Percentiles rank a stretch among this genome's conserved stretches.
These are phyloP conservation scores for Rousettus leschenaultii DNA, from an alignment of 2,113 vertebrate species.

Conservation along the genomic window DNA sequence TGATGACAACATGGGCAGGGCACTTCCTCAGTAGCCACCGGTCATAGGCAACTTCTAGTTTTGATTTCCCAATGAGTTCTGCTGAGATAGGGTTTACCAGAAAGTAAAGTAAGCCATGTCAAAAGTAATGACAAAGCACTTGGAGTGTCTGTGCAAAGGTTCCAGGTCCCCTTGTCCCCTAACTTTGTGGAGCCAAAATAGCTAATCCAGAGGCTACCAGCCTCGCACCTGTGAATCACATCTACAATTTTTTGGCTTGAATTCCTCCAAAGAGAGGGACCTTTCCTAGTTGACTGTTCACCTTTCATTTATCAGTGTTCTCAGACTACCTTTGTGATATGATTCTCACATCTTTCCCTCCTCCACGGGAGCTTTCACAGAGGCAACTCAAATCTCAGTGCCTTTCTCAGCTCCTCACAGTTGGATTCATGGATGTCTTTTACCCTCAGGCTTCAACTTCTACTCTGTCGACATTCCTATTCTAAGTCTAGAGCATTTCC, in stretches of 20 bases:
- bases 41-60: constrained; percentile 22
- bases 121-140: constrained; percentile 39
- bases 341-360: not conserved
- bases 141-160: not conserved
- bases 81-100: constrained; percentile 30
- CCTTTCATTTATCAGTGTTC: not conserved
- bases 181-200: not conserved
- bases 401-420: not conserved
- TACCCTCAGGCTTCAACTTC: not conserved
- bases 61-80: constrained; percentile 54
- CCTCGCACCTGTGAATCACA: not conserved
- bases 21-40: constrained; percentile 49
- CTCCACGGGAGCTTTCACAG: not conserved
- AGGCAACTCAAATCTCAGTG: not conserved
- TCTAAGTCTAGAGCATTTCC: not conserved
- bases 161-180: not conserved
- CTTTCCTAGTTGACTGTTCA: not conserved
- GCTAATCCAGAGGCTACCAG: not conserved
- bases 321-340: not conserved
- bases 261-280: not conserved
- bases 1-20: constrained; percentile 29
- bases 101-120: not conserved
- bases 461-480: not conserved
- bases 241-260: not conserved
- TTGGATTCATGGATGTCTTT: not conserved